Conservation (phyloP, 2,113 vertebrate species). For the Plestiodon gilberti region DNA sequence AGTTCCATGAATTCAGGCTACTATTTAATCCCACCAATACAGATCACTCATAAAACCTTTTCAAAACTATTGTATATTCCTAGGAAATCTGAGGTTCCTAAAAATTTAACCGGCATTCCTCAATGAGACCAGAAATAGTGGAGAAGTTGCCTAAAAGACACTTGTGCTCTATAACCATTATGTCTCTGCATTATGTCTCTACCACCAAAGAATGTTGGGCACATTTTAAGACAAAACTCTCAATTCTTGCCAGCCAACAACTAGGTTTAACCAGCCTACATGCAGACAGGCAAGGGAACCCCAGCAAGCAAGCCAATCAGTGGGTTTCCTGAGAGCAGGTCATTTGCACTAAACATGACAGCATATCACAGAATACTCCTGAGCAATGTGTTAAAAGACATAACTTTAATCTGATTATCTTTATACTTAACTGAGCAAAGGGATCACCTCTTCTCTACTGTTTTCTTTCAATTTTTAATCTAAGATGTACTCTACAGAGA, state of each 20-base stretch:
- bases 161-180: background rate
- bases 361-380: background rate
- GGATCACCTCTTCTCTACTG: background rate
- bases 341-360: background rate
- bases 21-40: background rate
- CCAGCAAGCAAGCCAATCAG: background rate
- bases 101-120: background rate
- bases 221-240: background rate
- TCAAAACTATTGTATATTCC: background rate
- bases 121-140: background rate
- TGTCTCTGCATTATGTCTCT: background rate
- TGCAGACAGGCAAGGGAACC: background rate
- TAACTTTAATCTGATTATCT: conserved; percentile 2
- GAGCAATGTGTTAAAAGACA: background rate
- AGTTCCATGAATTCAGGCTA: background rate
- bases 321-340: background rate
- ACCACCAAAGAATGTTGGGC: background rate
- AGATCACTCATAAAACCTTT: background rate
- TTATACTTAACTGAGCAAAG: background rate
- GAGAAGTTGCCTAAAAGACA: background rate
- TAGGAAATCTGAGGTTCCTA: background rate
- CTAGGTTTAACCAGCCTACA: background rate
- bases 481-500: background rate
- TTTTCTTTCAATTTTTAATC: background rate
- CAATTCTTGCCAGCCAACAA: too few species aligned